Conservation (phyloP, 1,140 invertebrate species). For the Pentalonia nigronervosa region DNA sequence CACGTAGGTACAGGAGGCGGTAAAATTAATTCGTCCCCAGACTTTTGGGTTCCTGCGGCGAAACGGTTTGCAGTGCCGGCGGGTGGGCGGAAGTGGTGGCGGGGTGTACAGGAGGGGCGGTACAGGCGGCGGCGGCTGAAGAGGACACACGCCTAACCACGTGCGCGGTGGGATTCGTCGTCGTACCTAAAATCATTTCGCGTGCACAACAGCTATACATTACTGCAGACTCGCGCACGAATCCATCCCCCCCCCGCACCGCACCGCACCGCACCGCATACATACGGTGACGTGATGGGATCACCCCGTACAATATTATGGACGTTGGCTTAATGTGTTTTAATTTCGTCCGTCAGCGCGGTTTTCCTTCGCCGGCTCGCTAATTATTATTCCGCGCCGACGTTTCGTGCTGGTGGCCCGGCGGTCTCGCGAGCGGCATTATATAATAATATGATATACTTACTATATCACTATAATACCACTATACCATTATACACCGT, state of each 20-base stretch:
- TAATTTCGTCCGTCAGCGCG: slow-evolving; percentile 23
- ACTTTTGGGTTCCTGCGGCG: background rate
- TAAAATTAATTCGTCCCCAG: slow-evolving; percentile 36
- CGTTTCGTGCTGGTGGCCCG: background rate
- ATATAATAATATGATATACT: background rate
- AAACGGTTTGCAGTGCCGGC: background rate
- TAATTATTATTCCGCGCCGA: slow-evolving; percentile 17
- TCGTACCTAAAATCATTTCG: background rate
- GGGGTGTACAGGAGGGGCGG: background rate
- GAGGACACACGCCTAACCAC: background rate
- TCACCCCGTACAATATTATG: background rate
- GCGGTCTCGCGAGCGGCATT: background rate
- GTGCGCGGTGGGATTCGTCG: background rate
- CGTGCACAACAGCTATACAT: background rate
- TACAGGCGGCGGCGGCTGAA: background rate
- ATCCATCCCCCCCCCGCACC: background rate
- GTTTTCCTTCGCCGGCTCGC: background rate
- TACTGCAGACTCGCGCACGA: no score
- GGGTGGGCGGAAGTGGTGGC: no score
- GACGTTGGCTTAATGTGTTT: slow-evolving; percentile 39
- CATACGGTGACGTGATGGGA: background rate
- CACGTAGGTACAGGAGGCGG: background rate
- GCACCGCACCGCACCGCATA: no score
- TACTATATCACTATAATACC: no score
- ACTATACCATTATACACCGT: background rate